These are phyloP conservation scores for Hedya salicella DNA, from an alignment of 2,888 invertebrate genomes.

Conservation along the genomic window DNA sequence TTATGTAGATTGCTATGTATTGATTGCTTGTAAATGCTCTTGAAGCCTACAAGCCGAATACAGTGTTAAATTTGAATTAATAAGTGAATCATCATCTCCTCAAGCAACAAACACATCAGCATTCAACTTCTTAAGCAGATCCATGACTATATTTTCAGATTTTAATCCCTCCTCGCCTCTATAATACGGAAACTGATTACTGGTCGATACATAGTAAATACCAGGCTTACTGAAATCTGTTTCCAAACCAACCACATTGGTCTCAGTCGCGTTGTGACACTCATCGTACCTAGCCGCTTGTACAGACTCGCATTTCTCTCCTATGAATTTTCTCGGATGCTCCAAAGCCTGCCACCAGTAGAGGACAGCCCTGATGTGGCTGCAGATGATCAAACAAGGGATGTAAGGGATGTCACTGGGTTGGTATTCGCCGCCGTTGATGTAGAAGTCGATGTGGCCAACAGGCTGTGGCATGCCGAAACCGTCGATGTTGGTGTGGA, in stretches of 20 bases:
- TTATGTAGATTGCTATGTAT: no score
- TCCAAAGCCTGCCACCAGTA: constrained; percentile 78
- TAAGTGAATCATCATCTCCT: no score
- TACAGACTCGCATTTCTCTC: constrained; percentile 64
- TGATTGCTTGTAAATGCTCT: no score
- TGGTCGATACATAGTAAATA: constrained; percentile 69
- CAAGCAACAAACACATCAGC: constrained; percentile 55
- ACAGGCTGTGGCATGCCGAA: constrained; percentile 75
- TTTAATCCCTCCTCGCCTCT: constrained; percentile 69
- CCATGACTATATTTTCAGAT: constrained; percentile 66
- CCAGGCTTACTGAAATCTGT: constrained; percentile 68
- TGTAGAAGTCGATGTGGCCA: constrained; percentile 75
- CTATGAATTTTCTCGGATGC: constrained; percentile 75
- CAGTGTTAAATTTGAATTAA: no score
- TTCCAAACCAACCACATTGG: constrained; percentile 68
- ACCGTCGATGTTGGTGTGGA: constrained; percentile 79
- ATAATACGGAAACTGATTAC: constrained; percentile 74
- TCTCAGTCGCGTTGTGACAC: constrained; percentile 66
- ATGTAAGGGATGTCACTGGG: constrained; percentile 69
- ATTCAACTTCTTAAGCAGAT: constrained; percentile 61
- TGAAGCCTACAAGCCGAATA: no score
- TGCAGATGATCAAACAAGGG: constrained; percentile 73
- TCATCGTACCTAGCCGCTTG: constrained; percentile 72
- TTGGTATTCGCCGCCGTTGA: constrained; percentile 77
- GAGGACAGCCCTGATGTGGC: constrained; percentile 64